Evolutionary conservation across 2,113 vertebrate species (phyloP).

Genomic region (Dromas ardeola): DNA sequence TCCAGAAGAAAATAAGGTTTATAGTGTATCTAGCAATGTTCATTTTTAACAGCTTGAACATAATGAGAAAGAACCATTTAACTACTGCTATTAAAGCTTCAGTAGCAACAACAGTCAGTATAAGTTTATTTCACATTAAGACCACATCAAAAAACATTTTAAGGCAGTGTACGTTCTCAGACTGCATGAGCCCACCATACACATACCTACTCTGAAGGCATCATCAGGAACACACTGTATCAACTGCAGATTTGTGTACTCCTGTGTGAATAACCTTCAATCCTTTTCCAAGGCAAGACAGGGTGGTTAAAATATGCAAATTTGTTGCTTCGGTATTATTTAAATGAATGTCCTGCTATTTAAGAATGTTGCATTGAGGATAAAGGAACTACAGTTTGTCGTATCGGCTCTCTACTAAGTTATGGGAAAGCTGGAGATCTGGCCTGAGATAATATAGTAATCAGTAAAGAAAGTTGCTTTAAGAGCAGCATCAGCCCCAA

Average conservation of each 20-base stretch:
- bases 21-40: background rate
- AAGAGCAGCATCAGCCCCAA: background rate
- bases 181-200: rapidly evolving
- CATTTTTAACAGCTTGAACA: rapidly evolving
- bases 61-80: rapidly evolving
- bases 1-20: background rate
- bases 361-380: background rate
- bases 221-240: background rate
- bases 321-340: background rate
- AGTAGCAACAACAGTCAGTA: background rate
- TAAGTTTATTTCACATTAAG: rapidly evolving
- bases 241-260: background rate
- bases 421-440: background rate
- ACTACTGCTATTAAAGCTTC: background rate
- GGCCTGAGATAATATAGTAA: background rate
- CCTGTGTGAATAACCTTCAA: background rate
- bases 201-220: too few species aligned
- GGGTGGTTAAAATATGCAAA: background rate
- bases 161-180: background rate
- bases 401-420: too few species aligned
- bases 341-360: background rate
- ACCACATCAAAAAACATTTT: background rate
- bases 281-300: background rate
- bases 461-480: background rate
- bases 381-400: background rate